These are phyloP conservation scores for Synanthedon vespiformis DNA, from an alignment of 2,888 invertebrate genomes.

Conservation along the genomic window DNA sequence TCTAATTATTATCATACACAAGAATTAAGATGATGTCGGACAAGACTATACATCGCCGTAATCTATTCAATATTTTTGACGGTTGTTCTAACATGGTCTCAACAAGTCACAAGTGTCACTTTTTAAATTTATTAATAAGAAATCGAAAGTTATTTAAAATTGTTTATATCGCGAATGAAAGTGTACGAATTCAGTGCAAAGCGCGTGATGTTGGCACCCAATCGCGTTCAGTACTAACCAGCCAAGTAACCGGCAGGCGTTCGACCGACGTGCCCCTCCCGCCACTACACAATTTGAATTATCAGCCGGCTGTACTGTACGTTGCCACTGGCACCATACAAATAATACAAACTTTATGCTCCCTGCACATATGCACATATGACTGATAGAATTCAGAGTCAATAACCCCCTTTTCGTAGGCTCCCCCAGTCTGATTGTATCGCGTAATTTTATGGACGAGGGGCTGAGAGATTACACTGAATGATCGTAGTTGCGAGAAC, in stretches of 20 bases:
- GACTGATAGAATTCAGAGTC: conserved; percentile 54
- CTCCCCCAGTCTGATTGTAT: conserved; percentile 54
- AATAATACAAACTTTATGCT: conserved; percentile 60
- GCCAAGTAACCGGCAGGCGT: conserved; percentile 18
- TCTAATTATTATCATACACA: conserved; percentile 60
- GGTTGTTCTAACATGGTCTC: conserved; percentile 26
- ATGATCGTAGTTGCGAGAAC: conserved; percentile 22
- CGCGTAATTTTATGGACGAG: conserved; percentile 62
- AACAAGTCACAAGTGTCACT: background rate
- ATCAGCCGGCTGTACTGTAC: conserved; percentile 37
- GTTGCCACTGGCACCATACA: conserved; percentile 44
- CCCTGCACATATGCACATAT: conserved; percentile 52
- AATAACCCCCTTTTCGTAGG: conserved; percentile 60
- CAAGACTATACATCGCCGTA: conserved; percentile 46
- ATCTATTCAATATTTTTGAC: conserved; percentile 52
- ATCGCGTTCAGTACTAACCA: conserved; percentile 45
- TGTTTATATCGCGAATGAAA: background rate
- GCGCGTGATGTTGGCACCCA: conserved; percentile 26
- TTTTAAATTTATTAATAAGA: too few relatives aligned
- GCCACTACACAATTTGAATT: conserved; percentile 38
- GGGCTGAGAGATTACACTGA: conserved; percentile 46
- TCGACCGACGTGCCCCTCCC: conserved; percentile 53
- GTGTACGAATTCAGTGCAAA: background rate
- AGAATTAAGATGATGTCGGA: conserved; percentile 58
- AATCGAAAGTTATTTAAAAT: too few relatives aligned